These are phyloP conservation scores for Phacellophora camtschatica DNA, from an alignment of 30 jellyfish, hydroid and myxozoan genomes.

Conservation along the genomic window DNA sequence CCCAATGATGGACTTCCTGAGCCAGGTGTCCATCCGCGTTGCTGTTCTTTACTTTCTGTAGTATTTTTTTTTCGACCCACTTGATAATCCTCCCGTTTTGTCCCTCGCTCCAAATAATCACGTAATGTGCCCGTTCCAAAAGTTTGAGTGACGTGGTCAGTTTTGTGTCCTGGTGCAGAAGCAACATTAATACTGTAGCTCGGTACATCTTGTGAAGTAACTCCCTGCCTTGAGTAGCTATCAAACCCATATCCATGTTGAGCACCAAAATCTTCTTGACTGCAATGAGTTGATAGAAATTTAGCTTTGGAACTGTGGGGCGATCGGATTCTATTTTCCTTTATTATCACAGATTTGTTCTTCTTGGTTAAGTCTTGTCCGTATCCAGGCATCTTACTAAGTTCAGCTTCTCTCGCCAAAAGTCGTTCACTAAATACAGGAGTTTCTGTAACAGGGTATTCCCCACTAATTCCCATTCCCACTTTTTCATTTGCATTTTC, in stretches of 20 bases:
- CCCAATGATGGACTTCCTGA: background rate
- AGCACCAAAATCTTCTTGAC: too few relatives aligned
- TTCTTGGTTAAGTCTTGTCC: background rate
- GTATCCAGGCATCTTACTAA: background rate
- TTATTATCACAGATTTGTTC: background rate
- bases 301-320: background rate
- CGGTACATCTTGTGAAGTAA: background rate
- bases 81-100: background rate
- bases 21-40: too few relatives aligned
- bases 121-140: background rate
- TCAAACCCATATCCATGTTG: background rate
- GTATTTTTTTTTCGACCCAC: background rate
- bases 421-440: background rate
- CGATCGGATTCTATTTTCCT: background rate
- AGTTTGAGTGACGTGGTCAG: background rate
- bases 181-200: background rate
- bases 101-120: background rate
- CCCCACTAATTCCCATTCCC: background rate
- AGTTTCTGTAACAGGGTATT: background rate
- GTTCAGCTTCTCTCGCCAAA: background rate
- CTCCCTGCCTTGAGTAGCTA: background rate
- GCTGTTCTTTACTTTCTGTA: background rate
- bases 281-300: too few relatives aligned
- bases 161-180: background rate
- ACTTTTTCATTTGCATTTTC: constrained; percentile 38